Base-by-base conservation (phyloP, 2,797 vertebrate genomes). In the Sebastolobus altivelis region DNA sequence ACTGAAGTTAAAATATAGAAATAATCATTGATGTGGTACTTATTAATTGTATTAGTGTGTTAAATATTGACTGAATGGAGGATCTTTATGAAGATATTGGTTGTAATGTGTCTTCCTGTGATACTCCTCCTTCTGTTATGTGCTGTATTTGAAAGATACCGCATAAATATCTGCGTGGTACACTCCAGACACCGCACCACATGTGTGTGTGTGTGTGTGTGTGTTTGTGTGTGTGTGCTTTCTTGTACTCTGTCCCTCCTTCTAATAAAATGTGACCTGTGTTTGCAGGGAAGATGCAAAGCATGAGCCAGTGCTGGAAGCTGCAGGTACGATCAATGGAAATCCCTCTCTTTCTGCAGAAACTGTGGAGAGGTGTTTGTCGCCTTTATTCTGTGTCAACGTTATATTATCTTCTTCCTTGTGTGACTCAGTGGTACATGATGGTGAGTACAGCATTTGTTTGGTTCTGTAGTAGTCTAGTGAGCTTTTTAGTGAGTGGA, bases 241-340 rank as follows among this genome's bases (percentile, higher is more conserved):
- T 40, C 58, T 52, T 22, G 14, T 46, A 2, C 49, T 75, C n/a
- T 29, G 68, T 77, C 62, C 72, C 59, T 65, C 80, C 82, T 82
- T 68, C 49, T 78, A 37, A 84, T 63, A 38, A 80, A 10, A 73
- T 49, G 60, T 85, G 67, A 84, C 38, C 72, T 90, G 79, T 90
- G 67, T 77, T 91, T 93, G 46, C 81, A 94, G 92, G 72, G 73
- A 83, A 77, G 69, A 93, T 88, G 88, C 75, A 80, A 91, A 90
- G 61, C 77, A 52, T 33, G 85, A 79, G 67, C 35, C 72, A 22
- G 37, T 27, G n/a, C 40, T 40, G 49, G 82, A 91, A 40, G 29
- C 80, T 66, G 7, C 84, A 94, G 87, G 93, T 93, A 88, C 18
- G 71, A 71, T 25, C 65, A 35, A 52, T 43, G 40, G n/a, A 35